phyloP scores from a whole-genome alignment of 2,113 vertebrate species.

The Misgurnus anguillicaudatus region DNA sequence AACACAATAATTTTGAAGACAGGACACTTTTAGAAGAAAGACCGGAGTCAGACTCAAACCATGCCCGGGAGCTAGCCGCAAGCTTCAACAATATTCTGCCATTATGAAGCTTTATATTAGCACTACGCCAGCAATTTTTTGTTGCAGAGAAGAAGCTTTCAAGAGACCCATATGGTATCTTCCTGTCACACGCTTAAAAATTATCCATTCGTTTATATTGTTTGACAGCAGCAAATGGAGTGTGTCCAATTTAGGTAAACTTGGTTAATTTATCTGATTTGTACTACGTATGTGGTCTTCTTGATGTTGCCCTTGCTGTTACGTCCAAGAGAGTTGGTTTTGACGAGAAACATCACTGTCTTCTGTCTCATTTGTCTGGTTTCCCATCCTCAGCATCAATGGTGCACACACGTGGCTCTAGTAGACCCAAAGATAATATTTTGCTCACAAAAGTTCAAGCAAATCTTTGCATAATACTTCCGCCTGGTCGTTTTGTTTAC shows the following conservation, averaged over 20 bases:
- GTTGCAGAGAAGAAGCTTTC: neutral
- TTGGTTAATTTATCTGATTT: constrained; percentile 45
- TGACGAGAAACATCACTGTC: constrained; percentile 32
- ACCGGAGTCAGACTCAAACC: too few relatives aligned
- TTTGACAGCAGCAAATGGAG: constrained; percentile 35
- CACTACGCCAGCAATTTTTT: neutral
- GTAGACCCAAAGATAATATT: neutral
- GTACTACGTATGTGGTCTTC: constrained; percentile 22
- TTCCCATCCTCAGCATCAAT: neutral
- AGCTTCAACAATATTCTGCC: too few relatives aligned
- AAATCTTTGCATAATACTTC: constrained; percentile 13
- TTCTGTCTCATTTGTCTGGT: neutral
- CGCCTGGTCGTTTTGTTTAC: constrained; percentile 13
- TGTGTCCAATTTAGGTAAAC: constrained; percentile 20
- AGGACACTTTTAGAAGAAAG: too few relatives aligned
- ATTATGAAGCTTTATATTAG: neutral
- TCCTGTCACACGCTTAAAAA: neutral
- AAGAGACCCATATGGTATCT: neutral
- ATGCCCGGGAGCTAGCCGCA: too few relatives aligned
- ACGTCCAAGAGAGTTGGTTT: constrained; percentile 58
- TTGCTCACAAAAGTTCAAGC: constrained; percentile 7
- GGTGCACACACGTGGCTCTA: constrained; percentile 7
- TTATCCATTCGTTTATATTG: constrained; percentile 2
- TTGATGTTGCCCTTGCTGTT: constrained; percentile 48
- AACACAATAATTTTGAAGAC: too few relatives aligned